Conservation (phyloP, 2,797 vertebrate genomes). For the Nasua narica region DNA sequence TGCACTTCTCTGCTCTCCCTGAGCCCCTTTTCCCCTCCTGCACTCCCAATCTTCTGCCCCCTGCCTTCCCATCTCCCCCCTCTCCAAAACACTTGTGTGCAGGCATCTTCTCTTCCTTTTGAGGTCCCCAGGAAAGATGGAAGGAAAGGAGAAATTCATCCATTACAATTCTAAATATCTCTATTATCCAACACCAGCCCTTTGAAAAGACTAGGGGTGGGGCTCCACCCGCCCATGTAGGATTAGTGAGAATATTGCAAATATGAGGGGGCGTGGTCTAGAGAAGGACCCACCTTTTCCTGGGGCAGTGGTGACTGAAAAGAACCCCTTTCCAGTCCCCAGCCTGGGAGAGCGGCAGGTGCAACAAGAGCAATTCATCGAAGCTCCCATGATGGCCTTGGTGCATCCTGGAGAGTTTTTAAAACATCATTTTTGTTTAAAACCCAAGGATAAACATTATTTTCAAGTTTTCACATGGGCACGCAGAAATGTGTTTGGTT, state of each 20-base stretch:
- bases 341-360: not conserved
- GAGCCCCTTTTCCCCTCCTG: not conserved
- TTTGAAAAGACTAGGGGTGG: not conserved
- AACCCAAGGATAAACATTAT: not conserved
- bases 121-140: not conserved
- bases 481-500: not conserved
- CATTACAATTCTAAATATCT: not conserved
- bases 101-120: not conserved
- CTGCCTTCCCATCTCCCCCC: not conserved
- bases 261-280: rapidly evolving
- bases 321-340: not conserved
- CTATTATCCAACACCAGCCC: not conserved
- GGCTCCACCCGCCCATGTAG: not conserved
- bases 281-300: not conserved
- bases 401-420: not conserved
- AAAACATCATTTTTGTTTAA: conserved; percentile 34
- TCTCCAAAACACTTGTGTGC: not conserved
- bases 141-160: no score
- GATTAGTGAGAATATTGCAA: not conserved
- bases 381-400: not conserved
- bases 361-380: not conserved
- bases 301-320: not conserved
- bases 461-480: conserved; percentile 7
- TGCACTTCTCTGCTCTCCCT: not conserved
- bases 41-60: not conserved